Conservation (phyloP, 2,113 vertebrate species). For the Phylloscopus trochilus region DNA sequence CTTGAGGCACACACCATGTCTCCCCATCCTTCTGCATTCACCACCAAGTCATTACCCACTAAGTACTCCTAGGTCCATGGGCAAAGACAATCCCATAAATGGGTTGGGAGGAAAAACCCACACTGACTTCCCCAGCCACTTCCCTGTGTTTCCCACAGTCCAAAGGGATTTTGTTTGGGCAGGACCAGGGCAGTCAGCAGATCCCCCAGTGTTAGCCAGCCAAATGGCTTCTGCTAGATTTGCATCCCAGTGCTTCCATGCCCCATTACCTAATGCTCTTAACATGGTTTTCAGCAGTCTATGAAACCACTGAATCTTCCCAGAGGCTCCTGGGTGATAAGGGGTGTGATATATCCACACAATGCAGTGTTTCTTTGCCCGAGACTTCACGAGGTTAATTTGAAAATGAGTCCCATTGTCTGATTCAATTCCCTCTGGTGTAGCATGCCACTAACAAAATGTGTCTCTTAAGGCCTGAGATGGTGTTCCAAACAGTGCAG, state of each 20-base stretch:
- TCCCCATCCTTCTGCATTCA: not conserved
- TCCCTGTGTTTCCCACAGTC: not conserved
- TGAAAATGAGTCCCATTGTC: not conserved
- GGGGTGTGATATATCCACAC: too few relatives aligned
- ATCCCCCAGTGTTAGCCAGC: not conserved
- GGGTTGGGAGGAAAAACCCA: not conserved
- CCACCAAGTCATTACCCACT: not conserved
- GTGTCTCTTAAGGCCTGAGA: not conserved
- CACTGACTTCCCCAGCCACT: not conserved
- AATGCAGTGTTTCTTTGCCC: not conserved
- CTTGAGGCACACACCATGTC: not conserved
- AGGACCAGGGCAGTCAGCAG: not conserved
- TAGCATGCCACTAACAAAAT: accelerated
- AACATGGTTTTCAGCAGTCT: not conserved
- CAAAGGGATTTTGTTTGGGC: not conserved
- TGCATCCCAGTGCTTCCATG: not conserved
- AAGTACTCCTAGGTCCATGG: not conserved
- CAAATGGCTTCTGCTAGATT: not conserved
- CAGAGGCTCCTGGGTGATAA: not conserved
- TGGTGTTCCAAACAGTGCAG: not conserved
- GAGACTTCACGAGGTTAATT: not conserved
- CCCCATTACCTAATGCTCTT: not conserved
- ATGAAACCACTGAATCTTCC: not conserved
- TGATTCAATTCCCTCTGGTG: accelerated
- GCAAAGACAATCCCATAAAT: not conserved